phyloP scores from a whole-genome alignment of 2,113 vertebrate species.

The Macquaria australasica region DNA sequence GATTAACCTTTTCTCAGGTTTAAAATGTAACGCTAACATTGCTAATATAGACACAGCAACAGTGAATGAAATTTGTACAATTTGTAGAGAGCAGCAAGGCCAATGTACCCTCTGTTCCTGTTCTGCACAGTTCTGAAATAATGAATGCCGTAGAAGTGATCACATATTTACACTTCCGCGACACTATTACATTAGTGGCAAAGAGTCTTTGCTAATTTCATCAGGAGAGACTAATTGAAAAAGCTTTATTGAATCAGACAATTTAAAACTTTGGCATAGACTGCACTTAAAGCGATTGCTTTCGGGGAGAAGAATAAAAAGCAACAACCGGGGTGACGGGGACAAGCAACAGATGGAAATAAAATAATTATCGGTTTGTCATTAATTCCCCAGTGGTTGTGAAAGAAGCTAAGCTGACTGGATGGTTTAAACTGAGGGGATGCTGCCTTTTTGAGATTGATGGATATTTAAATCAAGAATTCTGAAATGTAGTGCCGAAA shows the following conservation, averaged over 20 bases:
- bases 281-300: not conserved
- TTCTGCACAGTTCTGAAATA: conserved; percentile 9
- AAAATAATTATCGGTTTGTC: not conserved
- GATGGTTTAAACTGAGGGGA: conserved; percentile 11
- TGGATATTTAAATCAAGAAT: conserved; percentile 32
- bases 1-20: conserved; percentile 64
- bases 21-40: conserved; percentile 37
- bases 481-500: not conserved
- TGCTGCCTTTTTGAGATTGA: conserved; percentile 9
- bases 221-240: conserved; percentile 12
- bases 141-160: conserved; percentile 5
- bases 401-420: not conserved
- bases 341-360: conserved; percentile 22
- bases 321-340: not conserved
- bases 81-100: conserved; percentile 35
- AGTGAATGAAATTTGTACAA: conserved; percentile 39
- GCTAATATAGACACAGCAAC: conserved; percentile 36
- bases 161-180: conserved; percentile 36
- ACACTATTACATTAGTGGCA: conserved; percentile 12
- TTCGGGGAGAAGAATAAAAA: not conserved
- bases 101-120: conserved; percentile 4
- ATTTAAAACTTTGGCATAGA: not conserved
- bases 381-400: not conserved
- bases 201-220: conserved; percentile 12
- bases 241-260: conserved; percentile 11